Conservation (phyloP, 2,797 vertebrate genomes). For the Anguilla megastoma region DNA sequence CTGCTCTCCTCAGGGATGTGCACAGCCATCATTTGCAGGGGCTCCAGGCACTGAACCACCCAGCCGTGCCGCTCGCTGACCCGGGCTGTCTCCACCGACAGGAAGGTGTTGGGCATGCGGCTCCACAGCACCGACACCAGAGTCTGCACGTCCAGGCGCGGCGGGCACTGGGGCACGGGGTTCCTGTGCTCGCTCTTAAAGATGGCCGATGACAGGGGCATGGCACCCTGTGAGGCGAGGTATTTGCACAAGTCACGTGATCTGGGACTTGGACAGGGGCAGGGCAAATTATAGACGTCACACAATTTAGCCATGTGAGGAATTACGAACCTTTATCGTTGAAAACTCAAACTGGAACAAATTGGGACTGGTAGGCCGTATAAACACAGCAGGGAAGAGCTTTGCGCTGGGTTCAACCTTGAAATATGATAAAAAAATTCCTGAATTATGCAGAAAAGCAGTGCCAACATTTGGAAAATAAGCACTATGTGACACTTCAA, state of each 20-base stretch:
- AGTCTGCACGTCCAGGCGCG: constrained; percentile 92
- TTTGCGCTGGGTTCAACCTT: constrained; percentile 97
- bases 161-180: constrained; percentile 91
- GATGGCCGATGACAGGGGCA: constrained; percentile 96
- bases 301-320: neutral
- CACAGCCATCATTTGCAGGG: constrained; percentile 97
- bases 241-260: neutral
- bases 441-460: neutral
- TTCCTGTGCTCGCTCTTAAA: constrained; percentile 96
- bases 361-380: constrained; percentile 89
- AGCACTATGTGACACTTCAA: neutral
- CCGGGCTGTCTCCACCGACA: constrained; percentile 87
- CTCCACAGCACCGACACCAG: constrained; percentile 95
- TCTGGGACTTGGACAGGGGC: neutral
- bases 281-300: neutral
- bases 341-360: constrained; percentile 95
- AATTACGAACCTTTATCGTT: constrained; percentile 87
- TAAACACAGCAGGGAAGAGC: constrained; percentile 94
- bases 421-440: constrained; percentile 32
- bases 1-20: constrained; percentile 98
- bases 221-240: constrained; percentile 77
- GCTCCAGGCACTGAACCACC: constrained; percentile 92
- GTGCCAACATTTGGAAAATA: neutral
- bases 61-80: constrained; percentile 96
- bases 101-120: constrained; percentile 94